phyloP scores from a whole-genome alignment of 2,113 vertebrate genomes.

The Notothenia coriiceps region DNA sequence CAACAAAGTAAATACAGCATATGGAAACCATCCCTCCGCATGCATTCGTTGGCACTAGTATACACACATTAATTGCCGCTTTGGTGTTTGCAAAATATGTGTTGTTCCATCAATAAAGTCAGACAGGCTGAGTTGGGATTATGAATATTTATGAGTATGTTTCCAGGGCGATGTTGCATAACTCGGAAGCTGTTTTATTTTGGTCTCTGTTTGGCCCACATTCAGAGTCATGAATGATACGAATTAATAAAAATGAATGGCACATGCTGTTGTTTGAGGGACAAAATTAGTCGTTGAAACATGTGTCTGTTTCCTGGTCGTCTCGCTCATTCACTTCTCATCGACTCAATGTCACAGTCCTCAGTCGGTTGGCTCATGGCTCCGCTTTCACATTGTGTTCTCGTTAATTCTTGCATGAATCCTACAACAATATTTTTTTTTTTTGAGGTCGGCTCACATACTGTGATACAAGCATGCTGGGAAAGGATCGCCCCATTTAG shows the following conservation, averaged over 20 bases:
- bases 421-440: too few relatives aligned
- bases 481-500: background rate
- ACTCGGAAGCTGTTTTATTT: constrained; percentile 69
- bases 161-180: constrained; percentile 71
- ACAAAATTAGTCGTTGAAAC: constrained; percentile 37
- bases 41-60: background rate
- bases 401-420: too few relatives aligned
- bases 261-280: constrained; percentile 36
- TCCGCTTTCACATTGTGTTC: background rate
- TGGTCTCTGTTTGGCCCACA: constrained; percentile 58
- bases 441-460: too few relatives aligned
- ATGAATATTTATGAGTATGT: constrained; percentile 71
- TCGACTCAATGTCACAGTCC: background rate
- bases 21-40: background rate
- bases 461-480: background rate
- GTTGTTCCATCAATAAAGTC: constrained; percentile 71
- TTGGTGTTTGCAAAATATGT: constrained; percentile 50
- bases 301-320: constrained; percentile 10
- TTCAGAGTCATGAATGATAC: constrained; percentile 11
- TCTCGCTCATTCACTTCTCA: background rate
- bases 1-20: background rate
- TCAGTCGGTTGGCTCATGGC: background rate
- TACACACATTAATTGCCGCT: constrained; percentile 8
- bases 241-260: constrained; percentile 48
- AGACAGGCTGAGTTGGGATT: constrained; percentile 20